Base-by-base conservation (phyloP, 1,140 invertebrate genomes). In the Bombus balteatus region DNA sequence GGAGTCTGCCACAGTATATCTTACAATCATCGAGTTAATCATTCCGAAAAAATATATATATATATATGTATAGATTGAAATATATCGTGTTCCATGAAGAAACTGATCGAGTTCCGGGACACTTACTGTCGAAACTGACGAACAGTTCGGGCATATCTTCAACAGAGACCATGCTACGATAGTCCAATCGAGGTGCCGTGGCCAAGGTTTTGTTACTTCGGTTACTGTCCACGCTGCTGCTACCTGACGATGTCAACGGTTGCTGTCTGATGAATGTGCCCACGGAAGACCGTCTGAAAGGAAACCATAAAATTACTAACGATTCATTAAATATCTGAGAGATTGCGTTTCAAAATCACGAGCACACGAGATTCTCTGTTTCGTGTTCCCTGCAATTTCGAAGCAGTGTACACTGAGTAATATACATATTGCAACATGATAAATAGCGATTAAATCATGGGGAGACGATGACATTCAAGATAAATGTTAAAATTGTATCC, bases 91-190 rank as follows among this genome's bases (percentile, higher is more conserved):
- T 34, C 47, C 59, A 62, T 28, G 34, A 12, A 22, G 15, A 57
- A 28, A 34, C 18, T 8, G 70, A 70, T 53, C 34, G 25, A 34
- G 5, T 15, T 34, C 13, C 32, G 12, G 2, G 85, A 90, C 70
- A 97, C 98, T 97, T 96, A 99, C 98, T 98, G 94, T 99, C 98
- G 94, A 99, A 98, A 76, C 98, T 98, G 81, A 98, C 98, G 96
- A 99, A 99, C 59, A 99, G 96, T 94, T 98, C 98, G 13, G 98
- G 98, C 97, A 98, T 98, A 92, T 99, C 98, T 88, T 99, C 98
- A 82, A 98, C 97, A 41, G 98, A 98, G 76, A 99, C 98, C 97
- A 99, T 98, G 93, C 98, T 98, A 90, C 98, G 97, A 91, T 98
- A 98, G 94, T 98, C 98, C 78, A 98, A 95, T 92, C 97, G 97